A percentile compares a stretch with the other conserved stretches of the same genome.
phyloP scores from a whole-genome alignment of 2,113 vertebrate species.

The Corynorhinus townsendii region DNA sequence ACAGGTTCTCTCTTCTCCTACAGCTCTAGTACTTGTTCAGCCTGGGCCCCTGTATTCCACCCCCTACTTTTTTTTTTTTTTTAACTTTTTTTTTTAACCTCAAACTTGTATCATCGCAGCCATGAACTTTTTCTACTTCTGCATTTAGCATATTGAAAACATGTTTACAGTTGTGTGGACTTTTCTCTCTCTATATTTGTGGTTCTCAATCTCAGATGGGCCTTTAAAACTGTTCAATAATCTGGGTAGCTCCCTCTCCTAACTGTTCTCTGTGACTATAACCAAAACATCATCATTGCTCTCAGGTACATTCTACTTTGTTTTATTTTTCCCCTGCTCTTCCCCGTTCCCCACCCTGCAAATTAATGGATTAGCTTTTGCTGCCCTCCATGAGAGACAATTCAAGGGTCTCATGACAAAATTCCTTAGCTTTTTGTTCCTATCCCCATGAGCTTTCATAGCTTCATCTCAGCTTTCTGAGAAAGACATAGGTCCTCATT shows the following conservation, averaged over 20 bases:
- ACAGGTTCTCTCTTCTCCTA: not conserved
- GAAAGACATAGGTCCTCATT: not conserved
- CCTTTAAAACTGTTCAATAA: not conserved
- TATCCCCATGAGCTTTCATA: not conserved
- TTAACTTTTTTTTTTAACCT: not conserved
- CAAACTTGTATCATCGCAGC: not conserved
- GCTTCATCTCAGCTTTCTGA: not conserved
- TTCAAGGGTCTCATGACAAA: not conserved
- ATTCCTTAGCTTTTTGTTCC: not conserved
- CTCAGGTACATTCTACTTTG: not conserved
- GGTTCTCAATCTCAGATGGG: not conserved
- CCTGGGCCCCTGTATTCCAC: not conserved
- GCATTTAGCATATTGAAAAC: not conserved
- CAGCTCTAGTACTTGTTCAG: not conserved
- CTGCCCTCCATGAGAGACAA: not conserved
- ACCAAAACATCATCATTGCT: not conserved
- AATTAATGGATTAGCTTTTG: not conserved
- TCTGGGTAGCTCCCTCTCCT: not conserved
- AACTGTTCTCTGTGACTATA: not conserved
- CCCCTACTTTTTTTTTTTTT: not conserved
- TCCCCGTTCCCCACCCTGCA: too few species aligned
- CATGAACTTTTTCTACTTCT: not conserved
- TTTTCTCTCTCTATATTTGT: not conserved
- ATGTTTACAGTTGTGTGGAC: not conserved
- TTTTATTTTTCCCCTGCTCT: not conserved